phyloP scores from a whole-genome alignment of 2,888 invertebrate genomes.

The Cosmopolites sordidus region DNA sequence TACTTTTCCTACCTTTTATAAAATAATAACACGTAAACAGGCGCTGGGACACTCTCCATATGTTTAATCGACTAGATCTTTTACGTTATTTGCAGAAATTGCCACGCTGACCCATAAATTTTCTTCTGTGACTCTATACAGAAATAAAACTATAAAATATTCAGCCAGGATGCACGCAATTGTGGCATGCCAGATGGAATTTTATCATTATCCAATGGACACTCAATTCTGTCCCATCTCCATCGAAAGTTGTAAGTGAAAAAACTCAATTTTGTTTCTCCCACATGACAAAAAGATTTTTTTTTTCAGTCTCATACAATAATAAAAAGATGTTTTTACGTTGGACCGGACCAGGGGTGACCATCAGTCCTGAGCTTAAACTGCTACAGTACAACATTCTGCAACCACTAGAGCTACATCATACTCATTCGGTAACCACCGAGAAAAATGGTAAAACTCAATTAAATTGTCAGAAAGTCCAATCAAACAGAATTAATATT shows the following conservation, averaged over 20 bases:
- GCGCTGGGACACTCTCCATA: no score
- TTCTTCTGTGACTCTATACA: constrained; percentile 73
- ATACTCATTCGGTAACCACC: constrained; percentile 68
- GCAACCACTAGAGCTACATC: constrained; percentile 62
- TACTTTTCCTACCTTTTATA: no score
- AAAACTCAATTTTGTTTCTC: neutral
- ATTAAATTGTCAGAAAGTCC: neutral
- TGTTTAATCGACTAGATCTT: neutral
- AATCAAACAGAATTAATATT: constrained; percentile 1
- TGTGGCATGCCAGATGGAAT: constrained; percentile 84
- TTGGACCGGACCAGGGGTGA: constrained; percentile 73
- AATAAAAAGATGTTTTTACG: constrained; percentile 69
- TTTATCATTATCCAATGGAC: constrained; percentile 81
- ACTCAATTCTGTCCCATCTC: constrained; percentile 79
- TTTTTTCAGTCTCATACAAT: constrained; percentile 72
- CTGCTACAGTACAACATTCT: constrained; percentile 75
- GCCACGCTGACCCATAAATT: constrained; percentile 76
- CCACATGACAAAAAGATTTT: no score
- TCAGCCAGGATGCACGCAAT: constrained; percentile 80
- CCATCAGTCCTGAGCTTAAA: constrained; percentile 74
- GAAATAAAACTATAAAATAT: constrained; percentile 76
- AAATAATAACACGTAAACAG: no score
- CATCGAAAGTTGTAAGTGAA: constrained; percentile 77
- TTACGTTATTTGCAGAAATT: constrained; percentile 58
- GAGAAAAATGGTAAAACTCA: constrained; percentile 65